Evolutionary conservation across 2,888 invertebrate species (phyloP), one percentile per base, ranked within the genome.

Genomic region (Cloeon dipterum): DNA sequence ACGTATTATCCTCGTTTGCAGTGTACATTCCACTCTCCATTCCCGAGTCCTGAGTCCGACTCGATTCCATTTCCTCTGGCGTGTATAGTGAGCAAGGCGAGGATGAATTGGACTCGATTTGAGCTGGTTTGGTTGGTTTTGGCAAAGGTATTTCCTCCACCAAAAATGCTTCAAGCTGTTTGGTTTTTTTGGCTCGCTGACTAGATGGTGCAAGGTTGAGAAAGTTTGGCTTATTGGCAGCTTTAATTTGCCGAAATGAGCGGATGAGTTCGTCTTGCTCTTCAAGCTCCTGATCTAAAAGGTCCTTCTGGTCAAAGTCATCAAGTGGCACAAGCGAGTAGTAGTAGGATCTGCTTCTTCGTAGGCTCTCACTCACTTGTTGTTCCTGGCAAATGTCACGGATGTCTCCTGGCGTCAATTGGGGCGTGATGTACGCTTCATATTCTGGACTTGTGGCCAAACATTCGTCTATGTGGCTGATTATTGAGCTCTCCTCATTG

Each of bases 181-280:
- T 29, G 8, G 7, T 23, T 14, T 29, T n/a, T 29, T 29, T 57
- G 45, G 55, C 51, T 46, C 49, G 50, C 47, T 59, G 58, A 57
- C 58, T 59, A 29, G 61, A 55, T 34, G 11, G 20, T 42, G 57
- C 57, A 36, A 43, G 26, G 10, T 40, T 36, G 32, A 42, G 37
- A 13, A 42, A 42, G 19, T 39, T 38, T 7, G 43, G 40, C 39
- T 43, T 40, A 13, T 20, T 36, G 4, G 26, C 46, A 41, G 39
- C 42, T 50, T 49, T 37, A 40, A 63, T 62, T 39, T 57, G 58
- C 41, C 61, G 55, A 51, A 65, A 63, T 34, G 62, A 62, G 48
- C 55, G 54, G 29, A 62, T 61, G 26, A 65, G 52, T 32, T 54
- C 59, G 48, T 65, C 64, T 49, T 65, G 65, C 50, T 65, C 65